Base-by-base conservation (phyloP, 2,113 vertebrate genomes). In the Circaetus cinerascens region DNA sequence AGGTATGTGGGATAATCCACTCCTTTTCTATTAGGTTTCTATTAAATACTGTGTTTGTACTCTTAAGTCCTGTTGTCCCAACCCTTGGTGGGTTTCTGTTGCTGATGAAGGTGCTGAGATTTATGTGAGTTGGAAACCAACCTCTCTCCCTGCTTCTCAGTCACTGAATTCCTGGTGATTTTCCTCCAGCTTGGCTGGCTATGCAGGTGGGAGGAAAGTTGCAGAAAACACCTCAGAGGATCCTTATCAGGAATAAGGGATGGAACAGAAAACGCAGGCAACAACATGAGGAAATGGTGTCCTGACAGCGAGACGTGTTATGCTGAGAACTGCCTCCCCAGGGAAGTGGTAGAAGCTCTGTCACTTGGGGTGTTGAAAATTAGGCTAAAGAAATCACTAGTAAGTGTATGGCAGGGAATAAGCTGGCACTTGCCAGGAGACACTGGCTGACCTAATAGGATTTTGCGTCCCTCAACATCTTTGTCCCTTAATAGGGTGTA, bases 231-330 rank as follows among this genome's bases (percentile, higher is more conserved):
- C 21, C 26, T 51, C 3, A 1, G 62, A 56, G 45, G 45, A 41
- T 69, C 36, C n/a, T 56, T 4, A 8, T 43, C 9, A 23, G 60
- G 62, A 67, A 7, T 23, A 29, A 66, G 50, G 55, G 59, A 9
- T 71, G 71, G 83, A n/a, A n/a, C 29, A 57, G 68, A 29, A 66
- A 68, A 40, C 12, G 9, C 0, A 2, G 30, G 57, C n/a, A 38
- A 6, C 6, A 32, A 8, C 5, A 4, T 3, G 50, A 57, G 83
- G 43, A 17, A 21, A 4, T 2, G 0, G 15, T 5, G 7, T 67
- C 80, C 5, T 81, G 81, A 3, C 43, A 69, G 74, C 0, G 15
- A 51, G 80, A 21, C 0, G 10, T 0, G 10, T 40, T 38, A 11
- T 7, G 50, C 86, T 29, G 86, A 38, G 68, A 76, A 11, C 3